A percentile compares a stretch with the other conserved stretches of the same genome.
phyloP scores from a whole-genome alignment of 2,113 vertebrate species.

The Oceanites oceanicus region DNA sequence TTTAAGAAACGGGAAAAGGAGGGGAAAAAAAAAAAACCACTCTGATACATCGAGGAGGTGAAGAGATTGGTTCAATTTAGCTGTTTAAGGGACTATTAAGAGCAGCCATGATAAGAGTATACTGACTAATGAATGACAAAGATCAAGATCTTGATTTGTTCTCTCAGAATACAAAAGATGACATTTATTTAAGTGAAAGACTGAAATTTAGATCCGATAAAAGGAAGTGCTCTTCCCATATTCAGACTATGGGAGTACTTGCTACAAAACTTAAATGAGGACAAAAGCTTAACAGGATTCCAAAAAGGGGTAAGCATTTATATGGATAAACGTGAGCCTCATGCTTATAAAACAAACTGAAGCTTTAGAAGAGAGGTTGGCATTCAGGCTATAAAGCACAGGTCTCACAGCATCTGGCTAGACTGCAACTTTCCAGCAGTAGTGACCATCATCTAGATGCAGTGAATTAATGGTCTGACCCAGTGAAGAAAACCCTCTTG shows the following conservation, averaged over 20 bases:
- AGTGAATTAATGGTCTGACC: neutral
- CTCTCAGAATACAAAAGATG: neutral
- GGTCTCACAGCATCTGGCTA: accelerated
- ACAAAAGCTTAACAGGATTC: neutral
- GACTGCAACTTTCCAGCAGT: neutral
- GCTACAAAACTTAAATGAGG: neutral
- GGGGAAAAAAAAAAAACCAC: too few relatives aligned
- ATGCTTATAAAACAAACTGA: neutral
- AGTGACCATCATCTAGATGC: neutral
- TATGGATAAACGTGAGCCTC: neutral
- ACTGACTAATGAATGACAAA: neutral
- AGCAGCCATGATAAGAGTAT: neutral
- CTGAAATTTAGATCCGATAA: neutral
- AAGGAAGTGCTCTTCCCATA: neutral
- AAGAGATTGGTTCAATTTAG: neutral
- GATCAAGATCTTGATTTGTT: neutral
- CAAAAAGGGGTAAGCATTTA: neutral
- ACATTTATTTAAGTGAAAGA: neutral
- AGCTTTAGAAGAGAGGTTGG: neutral
- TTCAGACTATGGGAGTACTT: neutral
- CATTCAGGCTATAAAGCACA: neutral
- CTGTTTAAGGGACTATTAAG: neutral
- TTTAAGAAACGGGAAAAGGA: neutral
- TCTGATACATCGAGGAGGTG: neutral
- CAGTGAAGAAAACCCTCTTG: neutral